Base-by-base conservation (phyloP, 1,140 invertebrate genomes). In the Scaptodrosophila lebanonensis region DNA sequence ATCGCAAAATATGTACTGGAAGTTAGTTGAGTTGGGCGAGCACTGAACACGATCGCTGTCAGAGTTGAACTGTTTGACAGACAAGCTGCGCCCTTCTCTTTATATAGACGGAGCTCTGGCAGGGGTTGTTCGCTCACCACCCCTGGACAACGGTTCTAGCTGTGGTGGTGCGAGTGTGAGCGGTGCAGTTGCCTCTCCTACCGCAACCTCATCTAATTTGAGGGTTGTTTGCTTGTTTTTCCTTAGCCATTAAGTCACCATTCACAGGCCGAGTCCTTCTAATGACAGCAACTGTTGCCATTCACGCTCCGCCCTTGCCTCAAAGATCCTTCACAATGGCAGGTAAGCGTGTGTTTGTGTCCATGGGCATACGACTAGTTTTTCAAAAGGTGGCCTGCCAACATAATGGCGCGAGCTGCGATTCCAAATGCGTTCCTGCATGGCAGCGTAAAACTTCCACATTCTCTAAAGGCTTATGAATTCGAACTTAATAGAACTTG, bases 281-380 rank as follows among this genome's bases (percentile, higher is more conserved):
- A 66, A 63, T 70, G 60, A 50, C 63, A 48, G 66, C 66, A 83
- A 85, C 77, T 85, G 76, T 79, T 76, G 76, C 65, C 72, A 66
- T 59, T 66, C 71, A 65, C 62, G 83, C 83, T 85, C 83, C 83
- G 83, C 83, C 83, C 83, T 63, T 63, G 44, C 30, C 57, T 15
- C 27, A 29, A 39, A 52, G 73, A 71, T 73, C 76, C 35, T 13
- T 68, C 20, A 58, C 56, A 66, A 72, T 73, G 72, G 72, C 66
- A 73, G 72, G 66, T 67, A 71, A 12, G 11, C 53, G 33, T 39
- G 29, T 30, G 32, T 11, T 35, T 25, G 22, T 39, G 20, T 44
- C 4, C n/a, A 11, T 33, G 3, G 12, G 13, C 27, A 27, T 36
- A 17, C 17, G 32, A 30, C 25, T 12, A 12, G 8, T 33, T 38